Conservation (phyloP, 2,113 vertebrate genomes). For the Brevimyrus niger region DNA sequence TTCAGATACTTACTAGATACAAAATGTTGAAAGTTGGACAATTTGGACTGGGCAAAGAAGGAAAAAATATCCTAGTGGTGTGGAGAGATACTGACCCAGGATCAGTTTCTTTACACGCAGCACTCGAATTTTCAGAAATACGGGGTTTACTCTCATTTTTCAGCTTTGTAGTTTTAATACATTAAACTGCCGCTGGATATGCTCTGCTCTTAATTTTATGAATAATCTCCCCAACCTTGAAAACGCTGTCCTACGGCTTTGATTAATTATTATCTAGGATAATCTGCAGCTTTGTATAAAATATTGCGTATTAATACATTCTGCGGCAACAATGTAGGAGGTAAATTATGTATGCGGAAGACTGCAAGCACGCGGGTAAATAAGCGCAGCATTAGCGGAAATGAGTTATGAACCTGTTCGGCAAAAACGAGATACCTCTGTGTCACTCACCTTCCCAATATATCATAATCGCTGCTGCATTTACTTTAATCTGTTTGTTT, state of each 20-base stretch:
- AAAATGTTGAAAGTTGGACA: neutral
- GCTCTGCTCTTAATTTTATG: constrained; percentile 1
- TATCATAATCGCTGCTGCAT: neutral
- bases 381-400: neutral
- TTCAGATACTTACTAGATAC: neutral
- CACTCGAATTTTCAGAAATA: neutral
- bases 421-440: neutral
- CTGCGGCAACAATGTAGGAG: neutral
- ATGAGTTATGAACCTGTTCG: neutral
- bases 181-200: neutral
- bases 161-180: neutral
- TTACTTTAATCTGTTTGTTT: neutral
- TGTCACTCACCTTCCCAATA: neutral
- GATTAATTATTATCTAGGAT: constrained; percentile 8
- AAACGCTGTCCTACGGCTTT: neutral
- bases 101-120: neutral
- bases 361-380: neutral
- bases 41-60: neutral
- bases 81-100: neutral
- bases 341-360: constrained; percentile 1
- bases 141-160: neutral
- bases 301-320: neutral
- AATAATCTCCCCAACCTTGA: constrained; percentile 3
- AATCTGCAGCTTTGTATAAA: constrained; percentile 8
- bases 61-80: neutral